These are phyloP conservation scores for Cladorhizidae sp. DNA, from an alignment of 37 sponge, comb jelly and placozoan genomes.

Conservation along the genomic window DNA sequence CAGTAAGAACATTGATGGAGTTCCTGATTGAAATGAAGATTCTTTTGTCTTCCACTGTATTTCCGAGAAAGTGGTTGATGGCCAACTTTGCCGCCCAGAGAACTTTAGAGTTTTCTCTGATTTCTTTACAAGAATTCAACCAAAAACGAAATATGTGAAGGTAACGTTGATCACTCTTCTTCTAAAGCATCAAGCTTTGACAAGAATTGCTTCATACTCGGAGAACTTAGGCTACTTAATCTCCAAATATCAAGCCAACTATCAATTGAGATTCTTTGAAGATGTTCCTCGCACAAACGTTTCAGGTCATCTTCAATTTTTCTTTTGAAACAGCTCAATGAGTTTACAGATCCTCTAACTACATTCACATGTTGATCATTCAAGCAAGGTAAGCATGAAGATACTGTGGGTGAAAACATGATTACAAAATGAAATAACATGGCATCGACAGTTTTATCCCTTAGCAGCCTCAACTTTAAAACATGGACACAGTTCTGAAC, in stretches of 20 bases:
- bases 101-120: conserved; percentile 6
- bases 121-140: conserved; percentile 34
- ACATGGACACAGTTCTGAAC: conserved; percentile 9
- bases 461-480: neutral
- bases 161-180: conserved; percentile 9
- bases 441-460: neutral
- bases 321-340: neutral
- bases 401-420: conserved; percentile 33
- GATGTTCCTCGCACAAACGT: neutral
- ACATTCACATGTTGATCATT: conserved; percentile 8
- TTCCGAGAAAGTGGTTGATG: conserved; percentile 35
- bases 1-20: conserved; percentile 16
- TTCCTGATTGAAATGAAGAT: conserved; percentile 26
- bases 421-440: neutral
- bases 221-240: conserved; percentile 17
- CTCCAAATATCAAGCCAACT: conserved; percentile 41
- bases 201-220: neutral
- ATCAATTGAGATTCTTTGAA: conserved; percentile 4
- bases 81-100: conserved; percentile 22
- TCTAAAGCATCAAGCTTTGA: neutral
- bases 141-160: conserved; percentile 40
- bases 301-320: neutral
- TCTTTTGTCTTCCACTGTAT: conserved; percentile 7
- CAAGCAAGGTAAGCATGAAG: conserved; percentile 18
- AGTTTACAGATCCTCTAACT: conserved; percentile 1